phyloP scores from a whole-genome alignment of 2,113 vertebrate species.

The Gorsachius goisagi region DNA sequence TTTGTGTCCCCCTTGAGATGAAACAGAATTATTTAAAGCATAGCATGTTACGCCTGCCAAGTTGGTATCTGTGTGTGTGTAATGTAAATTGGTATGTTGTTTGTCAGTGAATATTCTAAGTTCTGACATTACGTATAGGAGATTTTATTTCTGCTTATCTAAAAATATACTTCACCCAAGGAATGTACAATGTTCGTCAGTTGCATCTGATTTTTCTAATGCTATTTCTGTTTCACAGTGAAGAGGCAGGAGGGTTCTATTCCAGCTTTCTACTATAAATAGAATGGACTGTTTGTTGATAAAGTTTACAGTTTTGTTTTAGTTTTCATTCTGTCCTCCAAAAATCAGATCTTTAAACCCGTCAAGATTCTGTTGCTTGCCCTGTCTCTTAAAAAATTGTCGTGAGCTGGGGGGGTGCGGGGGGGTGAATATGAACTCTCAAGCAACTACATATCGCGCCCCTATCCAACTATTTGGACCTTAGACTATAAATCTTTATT shows the following conservation, averaged over 20 bases:
- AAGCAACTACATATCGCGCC: slow-evolving; percentile 17
- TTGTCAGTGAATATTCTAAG: slow-evolving; percentile 13
- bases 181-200: neutral
- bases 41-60: slow-evolving; percentile 67
- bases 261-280: slow-evolving; percentile 17
- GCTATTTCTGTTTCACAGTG: slow-evolving; percentile 39
- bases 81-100: slow-evolving; percentile 36
- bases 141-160: slow-evolving; percentile 42
- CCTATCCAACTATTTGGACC: slow-evolving; percentile 44
- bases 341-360: slow-evolving; percentile 35
- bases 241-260: slow-evolving; percentile 49
- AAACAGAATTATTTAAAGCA: slow-evolving; percentile 37
- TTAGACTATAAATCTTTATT: slow-evolving; percentile 56
- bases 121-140: neutral
- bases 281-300: slow-evolving; percentile 27
- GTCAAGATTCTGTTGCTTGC: neutral
- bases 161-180: neutral
- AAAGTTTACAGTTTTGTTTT: slow-evolving; percentile 19
- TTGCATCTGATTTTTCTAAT: slow-evolving; percentile 15
- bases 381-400: slow-evolving; percentile 1
- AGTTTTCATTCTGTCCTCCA: slow-evolving; percentile 13
- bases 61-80: neutral
- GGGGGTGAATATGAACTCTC: slow-evolving; percentile 2
- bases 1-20: slow-evolving; percentile 10
- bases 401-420: neutral